phyloP scores from a whole-genome alignment of 2,888 invertebrate genomes.

The Caradrina kadenii region DNA sequence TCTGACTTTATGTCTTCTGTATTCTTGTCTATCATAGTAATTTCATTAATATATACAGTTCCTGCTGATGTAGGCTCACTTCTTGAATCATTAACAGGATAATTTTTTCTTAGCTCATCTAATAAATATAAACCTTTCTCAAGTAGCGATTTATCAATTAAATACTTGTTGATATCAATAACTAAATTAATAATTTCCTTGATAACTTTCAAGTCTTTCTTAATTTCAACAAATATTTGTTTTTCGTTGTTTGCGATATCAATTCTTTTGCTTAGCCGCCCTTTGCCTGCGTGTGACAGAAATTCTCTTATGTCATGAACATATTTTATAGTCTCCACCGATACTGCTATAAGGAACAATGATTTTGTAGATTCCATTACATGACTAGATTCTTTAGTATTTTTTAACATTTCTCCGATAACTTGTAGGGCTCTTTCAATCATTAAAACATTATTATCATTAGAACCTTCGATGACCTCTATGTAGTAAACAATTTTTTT shows the following conservation, averaged over 20 bases:
- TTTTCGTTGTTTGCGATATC: background rate
- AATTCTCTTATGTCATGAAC: constrained; percentile 19
- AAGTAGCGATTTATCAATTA: constrained; percentile 38
- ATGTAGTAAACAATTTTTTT: constrained; percentile 37
- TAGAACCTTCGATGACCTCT: constrained; percentile 10
- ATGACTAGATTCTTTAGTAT: constrained; percentile 8
- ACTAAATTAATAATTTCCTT: constrained; percentile 2
- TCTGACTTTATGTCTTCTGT: background rate
- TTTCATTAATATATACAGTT: constrained; percentile 25
- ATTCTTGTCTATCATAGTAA: background rate
- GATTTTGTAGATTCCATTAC: constrained; percentile 23
- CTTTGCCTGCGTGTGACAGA: constrained; percentile 17
- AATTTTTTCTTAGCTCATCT: background rate
- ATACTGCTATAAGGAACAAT: constrained; percentile 21
- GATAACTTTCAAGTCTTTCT: constrained; percentile 6
- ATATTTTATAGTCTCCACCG: constrained; percentile 9
- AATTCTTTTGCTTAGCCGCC: constrained; percentile 13
- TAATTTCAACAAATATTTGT: constrained; percentile 3
- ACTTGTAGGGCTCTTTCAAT: constrained; percentile 48
- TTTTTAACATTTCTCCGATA: constrained; percentile 50
- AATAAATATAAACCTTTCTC: constrained; percentile 26
- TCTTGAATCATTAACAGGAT: background rate
- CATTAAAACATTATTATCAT: constrained; percentile 12
- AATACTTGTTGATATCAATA: constrained; percentile 18
- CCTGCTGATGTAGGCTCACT: background rate